Conservation (phyloP, 2,113 vertebrate species). For the Onychorhynchus coronatus region DNA sequence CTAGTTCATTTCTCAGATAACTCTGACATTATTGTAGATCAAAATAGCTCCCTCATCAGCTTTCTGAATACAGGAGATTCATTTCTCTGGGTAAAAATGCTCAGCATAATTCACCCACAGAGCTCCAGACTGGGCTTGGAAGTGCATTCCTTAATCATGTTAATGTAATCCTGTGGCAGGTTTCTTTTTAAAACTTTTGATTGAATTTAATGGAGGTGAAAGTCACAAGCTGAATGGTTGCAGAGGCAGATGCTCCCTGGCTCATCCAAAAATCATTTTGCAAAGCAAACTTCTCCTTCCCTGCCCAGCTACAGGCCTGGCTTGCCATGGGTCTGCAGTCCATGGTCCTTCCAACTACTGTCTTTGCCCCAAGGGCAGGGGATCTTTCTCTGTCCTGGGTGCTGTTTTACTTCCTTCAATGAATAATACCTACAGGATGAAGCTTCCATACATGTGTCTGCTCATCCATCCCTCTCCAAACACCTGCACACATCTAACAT, state of each 20-base stretch:
- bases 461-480: background rate
- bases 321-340: background rate
- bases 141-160: conserved; percentile 7
- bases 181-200: background rate
- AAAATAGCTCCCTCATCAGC: background rate
- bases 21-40: background rate
- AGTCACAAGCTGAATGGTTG: background rate
- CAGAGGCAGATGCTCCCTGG: background rate
- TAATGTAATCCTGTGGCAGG: background rate
- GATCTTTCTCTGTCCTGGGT: background rate
- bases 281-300: background rate
- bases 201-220: background rate
- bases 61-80: background rate
- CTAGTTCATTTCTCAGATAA: background rate
- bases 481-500: accelerated
- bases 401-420: background rate
- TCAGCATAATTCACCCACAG: background rate
- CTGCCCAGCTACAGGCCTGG: background rate
- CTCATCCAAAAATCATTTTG: background rate
- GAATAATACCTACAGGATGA: background rate
- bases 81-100: background rate
- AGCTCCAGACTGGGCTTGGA: background rate
- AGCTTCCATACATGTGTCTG: background rate
- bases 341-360: accelerated
- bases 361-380: background rate